phyloP scores from a whole-genome alignment of 2,797 vertebrate genomes.

The Enteromius argenteus region DNA sequence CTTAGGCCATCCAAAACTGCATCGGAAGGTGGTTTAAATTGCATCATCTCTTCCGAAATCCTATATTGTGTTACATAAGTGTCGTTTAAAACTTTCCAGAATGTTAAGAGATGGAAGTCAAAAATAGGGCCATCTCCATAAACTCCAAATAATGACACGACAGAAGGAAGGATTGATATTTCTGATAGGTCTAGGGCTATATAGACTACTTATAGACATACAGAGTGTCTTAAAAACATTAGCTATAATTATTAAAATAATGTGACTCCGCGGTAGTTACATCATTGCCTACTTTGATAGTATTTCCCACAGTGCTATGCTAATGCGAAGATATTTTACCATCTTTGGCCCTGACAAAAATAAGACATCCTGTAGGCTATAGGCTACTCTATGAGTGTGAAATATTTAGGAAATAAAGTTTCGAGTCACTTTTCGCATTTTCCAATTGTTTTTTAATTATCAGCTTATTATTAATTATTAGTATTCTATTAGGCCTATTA shows the following conservation, averaged over 20 bases:
- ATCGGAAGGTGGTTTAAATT: conserved; percentile 67
- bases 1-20: conserved; percentile 55
- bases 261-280: not conserved
- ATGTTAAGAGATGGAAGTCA: conserved; percentile 24
- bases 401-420: not conserved
- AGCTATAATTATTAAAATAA: not conserved
- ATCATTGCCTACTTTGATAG: not conserved
- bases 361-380: too few relatives aligned
- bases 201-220: not conserved
- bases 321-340: not conserved
- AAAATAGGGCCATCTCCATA: not conserved
- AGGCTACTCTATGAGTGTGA: not conserved
- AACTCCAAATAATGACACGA: not conserved
- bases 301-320: not conserved
- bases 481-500: not conserved
- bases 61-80: conserved; percentile 58
- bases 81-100: conserved; percentile 53
- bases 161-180: not conserved
- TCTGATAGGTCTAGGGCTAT: not conserved
- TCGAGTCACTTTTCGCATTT: not conserved
- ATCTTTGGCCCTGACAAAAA: not conserved
- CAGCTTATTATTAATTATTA: not conserved
- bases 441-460: not conserved
- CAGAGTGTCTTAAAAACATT: not conserved
- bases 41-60: conserved; percentile 70